Evolutionary conservation across 2,113 vertebrate genomes (phyloP), one percentile per base, ranked within the genome.

Genomic region (Corythaeola cristata): DNA sequence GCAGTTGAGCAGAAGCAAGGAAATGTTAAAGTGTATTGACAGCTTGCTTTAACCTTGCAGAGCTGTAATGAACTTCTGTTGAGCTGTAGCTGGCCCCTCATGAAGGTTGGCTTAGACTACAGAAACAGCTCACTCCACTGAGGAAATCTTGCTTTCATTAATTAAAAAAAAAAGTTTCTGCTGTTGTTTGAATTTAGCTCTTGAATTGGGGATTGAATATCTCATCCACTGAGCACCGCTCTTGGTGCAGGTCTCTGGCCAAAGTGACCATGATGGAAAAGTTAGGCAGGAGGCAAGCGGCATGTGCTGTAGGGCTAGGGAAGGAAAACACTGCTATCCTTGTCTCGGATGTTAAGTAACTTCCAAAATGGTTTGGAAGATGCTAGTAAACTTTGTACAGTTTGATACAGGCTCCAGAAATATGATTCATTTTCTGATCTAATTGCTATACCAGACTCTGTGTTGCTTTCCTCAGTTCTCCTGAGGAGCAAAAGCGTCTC

Each of bases 71-170:
- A 88, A 79, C 73, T 91, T 95, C 60, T 11, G 5, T 17, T 89
- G 68, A 94, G 89, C 89, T 96, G 77, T 20, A 50, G 73, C 71
- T 96, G 81, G 73, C 50, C n/a, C 15, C 26, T 97, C 30, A 4
- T 13, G 45, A 92, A 67, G 64, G 60, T 64, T 95, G 94, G 84
- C 89, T 96, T 71, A 47, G 47, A 16, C 39, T 37, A 28, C 52
- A 87, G 91, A 47, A 82, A 68, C 49, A 32, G 23, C 6, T 72
- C 10, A 0, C 10, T 92, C 59, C 37, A 49, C 47, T 45, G 49
- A 93, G 69, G 49, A 94, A 85, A 30, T 32, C 69, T 85, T 89
- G 69, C 30, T 91, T 85, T 85, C 87, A 37, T 94, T 89, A 78
- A 39, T 16, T 44, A 44, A n/a, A 47, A n/a, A 24, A 5, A 77